Percentiles rank a stretch among this genome's conserved stretches.
These are phyloP conservation scores for Agonopterix alstromeriana DNA, from an alignment of 2,888 invertebrate genomes.

Conservation along the genomic window DNA sequence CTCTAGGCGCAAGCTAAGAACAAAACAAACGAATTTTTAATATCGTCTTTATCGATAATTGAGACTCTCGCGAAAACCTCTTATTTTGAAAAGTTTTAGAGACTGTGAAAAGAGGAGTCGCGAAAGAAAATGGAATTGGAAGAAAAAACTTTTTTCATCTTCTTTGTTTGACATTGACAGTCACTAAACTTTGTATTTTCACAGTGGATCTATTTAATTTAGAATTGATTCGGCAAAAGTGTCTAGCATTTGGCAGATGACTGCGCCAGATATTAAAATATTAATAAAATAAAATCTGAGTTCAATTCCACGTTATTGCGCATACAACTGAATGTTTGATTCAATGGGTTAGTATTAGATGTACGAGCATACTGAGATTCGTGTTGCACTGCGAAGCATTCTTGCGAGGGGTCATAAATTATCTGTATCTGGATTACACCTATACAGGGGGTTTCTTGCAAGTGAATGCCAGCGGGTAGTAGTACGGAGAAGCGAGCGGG, in stretches of 20 bases:
- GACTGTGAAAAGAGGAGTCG: constrained; percentile 70
- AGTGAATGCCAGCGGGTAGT: constrained; percentile 41
- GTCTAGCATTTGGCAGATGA: constrained; percentile 55
- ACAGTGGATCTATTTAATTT: constrained; percentile 72
- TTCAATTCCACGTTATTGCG: not conserved
- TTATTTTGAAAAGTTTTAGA: constrained; percentile 74
- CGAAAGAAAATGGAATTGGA: constrained; percentile 71
- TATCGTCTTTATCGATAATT: constrained; percentile 77
- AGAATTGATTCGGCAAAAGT: constrained; percentile 58
- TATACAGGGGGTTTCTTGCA: constrained; percentile 38
- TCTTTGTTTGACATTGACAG: constrained; percentile 76
- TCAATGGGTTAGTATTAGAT: constrained; percentile 13
- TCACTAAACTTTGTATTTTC: constrained; percentile 71
- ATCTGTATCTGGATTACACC: constrained; percentile 13
- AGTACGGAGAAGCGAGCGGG: constrained; percentile 25
- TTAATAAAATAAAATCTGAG: constrained; percentile 8
- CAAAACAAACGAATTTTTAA: constrained; percentile 78
- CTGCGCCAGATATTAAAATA: constrained; percentile 50
- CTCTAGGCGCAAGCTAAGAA: constrained; percentile 65
- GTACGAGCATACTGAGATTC: constrained; percentile 22
- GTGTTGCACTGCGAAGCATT: constrained; percentile 23
- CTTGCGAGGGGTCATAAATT: constrained; percentile 20
- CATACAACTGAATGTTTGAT: not conserved
- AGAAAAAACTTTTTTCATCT: constrained; percentile 75
- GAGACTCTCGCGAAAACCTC: constrained; percentile 74